Base-by-base conservation (phyloP, 2,888 invertebrate genomes). In the Diaphora mendica region DNA sequence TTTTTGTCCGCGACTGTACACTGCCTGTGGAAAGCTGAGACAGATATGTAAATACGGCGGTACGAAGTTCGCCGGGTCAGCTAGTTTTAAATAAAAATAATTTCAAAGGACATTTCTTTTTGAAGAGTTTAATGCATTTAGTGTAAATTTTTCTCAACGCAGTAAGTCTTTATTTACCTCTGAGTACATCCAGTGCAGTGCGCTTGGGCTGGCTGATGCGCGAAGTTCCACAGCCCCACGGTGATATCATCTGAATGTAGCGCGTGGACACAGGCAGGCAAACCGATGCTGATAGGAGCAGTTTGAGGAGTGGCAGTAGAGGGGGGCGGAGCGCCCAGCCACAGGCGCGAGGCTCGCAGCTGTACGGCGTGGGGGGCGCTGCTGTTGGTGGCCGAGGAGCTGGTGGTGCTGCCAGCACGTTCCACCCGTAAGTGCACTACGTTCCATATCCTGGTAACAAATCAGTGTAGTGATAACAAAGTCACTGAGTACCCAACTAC, bases 221-320 rank as follows among this genome's bases (percentile, higher is more conserved):
- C 92, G 89, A 99, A 99, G 93, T 99, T 98, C 98, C 98, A 99
- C 17, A 99, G 95, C 0, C 99, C 99, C 64, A 99, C 93, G 0
- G 97, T 97, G 72, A 96, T 96, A 42, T 97, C 97, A 89, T 99
- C 98, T 20, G 98, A 94, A 79, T 96, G 96, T 2, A 99, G 94
- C 81, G 98, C 97, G 88, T 98, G 98, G 15, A 99, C 96, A 80
- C 99, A 98, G 0, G 98, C 98, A 26, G 97, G 97, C 39, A 98
- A 91, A 0, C 97, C 0, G 95, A 89, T 23, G 92, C 84, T 5
- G n/a, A 3, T 13, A 3, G 30, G 30, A 15, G 26, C 4, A 30
- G 15, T 2, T 17, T 17, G 62, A 11, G 26, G 15, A 30, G 26
- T 2, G 26, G 30, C 3, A 26, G 59, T 26, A 5, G 62, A 7